Conservation (phyloP, 2,113 vertebrate species). For the Serilophus lunatus region DNA sequence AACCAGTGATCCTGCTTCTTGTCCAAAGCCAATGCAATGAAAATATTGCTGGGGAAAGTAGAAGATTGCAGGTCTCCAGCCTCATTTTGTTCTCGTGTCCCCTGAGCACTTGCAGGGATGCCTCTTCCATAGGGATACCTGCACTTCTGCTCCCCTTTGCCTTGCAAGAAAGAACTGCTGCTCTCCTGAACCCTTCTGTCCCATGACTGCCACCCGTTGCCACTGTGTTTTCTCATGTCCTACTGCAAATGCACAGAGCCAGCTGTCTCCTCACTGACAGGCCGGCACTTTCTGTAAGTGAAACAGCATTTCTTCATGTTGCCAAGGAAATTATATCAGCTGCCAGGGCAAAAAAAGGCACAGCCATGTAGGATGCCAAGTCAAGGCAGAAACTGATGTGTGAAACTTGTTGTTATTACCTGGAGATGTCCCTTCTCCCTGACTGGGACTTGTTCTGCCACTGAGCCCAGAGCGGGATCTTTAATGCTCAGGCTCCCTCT, state of each 20-base stretch:
- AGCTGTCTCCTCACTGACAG: background rate
- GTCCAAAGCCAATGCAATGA: background rate
- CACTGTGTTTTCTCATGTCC: background rate
- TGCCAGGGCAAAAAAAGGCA: background rate
- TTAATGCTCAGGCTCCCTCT: slow-evolving; percentile 51
- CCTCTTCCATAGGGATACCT: background rate
- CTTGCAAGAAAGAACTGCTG: background rate
- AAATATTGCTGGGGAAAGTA: background rate
- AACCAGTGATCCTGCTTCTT: background rate
- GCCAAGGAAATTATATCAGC: background rate
- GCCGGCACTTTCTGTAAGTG: background rate
- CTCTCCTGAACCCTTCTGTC: background rate
- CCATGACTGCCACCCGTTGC: background rate
- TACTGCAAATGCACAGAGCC: background rate
- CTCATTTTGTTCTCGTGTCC: background rate
- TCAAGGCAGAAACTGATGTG: background rate
- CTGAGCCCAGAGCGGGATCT: background rate
- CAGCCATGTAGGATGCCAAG: background rate
- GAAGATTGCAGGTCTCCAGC: background rate
- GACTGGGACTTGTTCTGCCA: background rate
- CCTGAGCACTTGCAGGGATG: background rate
- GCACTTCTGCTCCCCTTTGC: background rate
- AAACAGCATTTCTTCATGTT: background rate
- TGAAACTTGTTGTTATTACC: background rate
- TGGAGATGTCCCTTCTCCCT: background rate